These are phyloP conservation scores for Acrobasis consociella DNA, from an alignment of 2,888 invertebrate species.

Conservation along the genomic window DNA sequence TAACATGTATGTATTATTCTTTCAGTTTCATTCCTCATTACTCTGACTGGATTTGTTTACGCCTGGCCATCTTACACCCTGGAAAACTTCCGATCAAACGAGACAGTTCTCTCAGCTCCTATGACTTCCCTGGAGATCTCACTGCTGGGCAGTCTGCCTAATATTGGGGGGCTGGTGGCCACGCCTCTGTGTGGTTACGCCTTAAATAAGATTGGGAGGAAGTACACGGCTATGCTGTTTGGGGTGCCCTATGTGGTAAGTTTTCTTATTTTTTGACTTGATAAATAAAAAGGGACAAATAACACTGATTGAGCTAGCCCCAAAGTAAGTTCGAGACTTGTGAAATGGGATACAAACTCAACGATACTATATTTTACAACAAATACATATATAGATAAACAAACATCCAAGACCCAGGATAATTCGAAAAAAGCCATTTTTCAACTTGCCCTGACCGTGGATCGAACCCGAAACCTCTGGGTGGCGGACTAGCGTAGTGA, in stretches of 20 bases:
- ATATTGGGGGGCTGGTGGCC: conserved; percentile 51
- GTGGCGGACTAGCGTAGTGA: too few relatives aligned
- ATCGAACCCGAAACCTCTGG: too few relatives aligned
- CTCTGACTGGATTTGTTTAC: conserved; percentile 53
- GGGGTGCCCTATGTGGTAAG: conserved; percentile 51
- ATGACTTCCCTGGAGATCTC: conserved; percentile 56
- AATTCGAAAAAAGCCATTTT: too few relatives aligned
- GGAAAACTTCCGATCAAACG: conserved; percentile 48
- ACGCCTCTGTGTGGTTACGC: conserved; percentile 62
- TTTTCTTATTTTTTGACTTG: conserved; percentile 27
- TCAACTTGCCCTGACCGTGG: too few relatives aligned
- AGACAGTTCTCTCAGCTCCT: conserved; percentile 53
- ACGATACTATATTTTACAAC: too few relatives aligned
- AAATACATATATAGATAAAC: too few relatives aligned
- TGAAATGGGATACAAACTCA: too few relatives aligned
- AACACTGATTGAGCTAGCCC: too few relatives aligned
- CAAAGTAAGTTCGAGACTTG: too few relatives aligned
- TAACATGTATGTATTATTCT: conserved; percentile 20
- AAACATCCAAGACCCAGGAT: too few relatives aligned
- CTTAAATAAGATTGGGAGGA: conserved; percentile 64
- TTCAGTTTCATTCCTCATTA: conserved; percentile 48
- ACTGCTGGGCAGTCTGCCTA: conserved; percentile 56
- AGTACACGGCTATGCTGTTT: conserved; percentile 66
- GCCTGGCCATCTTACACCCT: conserved; percentile 64
- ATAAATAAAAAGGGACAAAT: too few relatives aligned